Conservation (phyloP, 2,797 vertebrate species). For the Sibirionetta formosa region DNA sequence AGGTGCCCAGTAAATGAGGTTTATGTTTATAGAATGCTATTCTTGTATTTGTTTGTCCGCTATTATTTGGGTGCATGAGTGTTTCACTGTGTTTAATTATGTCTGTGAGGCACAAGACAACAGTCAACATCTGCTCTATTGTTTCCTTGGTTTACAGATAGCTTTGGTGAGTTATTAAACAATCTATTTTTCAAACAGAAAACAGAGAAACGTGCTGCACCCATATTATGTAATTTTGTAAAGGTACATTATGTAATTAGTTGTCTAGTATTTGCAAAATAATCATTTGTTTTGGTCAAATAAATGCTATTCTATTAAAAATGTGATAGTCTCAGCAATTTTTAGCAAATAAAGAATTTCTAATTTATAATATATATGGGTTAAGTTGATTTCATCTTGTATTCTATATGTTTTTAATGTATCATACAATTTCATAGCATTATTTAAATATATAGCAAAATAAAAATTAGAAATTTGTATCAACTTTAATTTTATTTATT, state of each 20-base stretch:
- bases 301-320: slow-evolving; percentile 51
- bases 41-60: slow-evolving; percentile 78
- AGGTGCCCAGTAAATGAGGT: slow-evolving; percentile 77
- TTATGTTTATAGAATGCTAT: slow-evolving; percentile 66
- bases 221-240: slow-evolving; percentile 78
- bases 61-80: slow-evolving; percentile 79
- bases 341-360: slow-evolving; percentile 11
- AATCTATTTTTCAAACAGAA: slow-evolving; percentile 85
- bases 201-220: slow-evolving; percentile 81
- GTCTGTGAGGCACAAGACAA: slow-evolving; percentile 85
- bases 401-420: not conserved
- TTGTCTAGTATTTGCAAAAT: slow-evolving; percentile 61
- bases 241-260: slow-evolving; percentile 83
- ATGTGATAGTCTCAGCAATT: not conserved
- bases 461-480: not conserved
- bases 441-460: not conserved
- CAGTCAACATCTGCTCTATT: slow-evolving; percentile 88
- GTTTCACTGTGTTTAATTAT: slow-evolving; percentile 86
- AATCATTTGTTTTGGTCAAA: slow-evolving; percentile 71
- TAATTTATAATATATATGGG: not conserved
- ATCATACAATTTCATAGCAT: not conserved
- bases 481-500: not conserved
- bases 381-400: slow-evolving; percentile 1
- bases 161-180: slow-evolving; percentile 88
- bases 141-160: slow-evolving; percentile 86